phyloP scores from a whole-genome alignment of 2,888 invertebrate species.

The Chydorus sphaericus region DNA sequence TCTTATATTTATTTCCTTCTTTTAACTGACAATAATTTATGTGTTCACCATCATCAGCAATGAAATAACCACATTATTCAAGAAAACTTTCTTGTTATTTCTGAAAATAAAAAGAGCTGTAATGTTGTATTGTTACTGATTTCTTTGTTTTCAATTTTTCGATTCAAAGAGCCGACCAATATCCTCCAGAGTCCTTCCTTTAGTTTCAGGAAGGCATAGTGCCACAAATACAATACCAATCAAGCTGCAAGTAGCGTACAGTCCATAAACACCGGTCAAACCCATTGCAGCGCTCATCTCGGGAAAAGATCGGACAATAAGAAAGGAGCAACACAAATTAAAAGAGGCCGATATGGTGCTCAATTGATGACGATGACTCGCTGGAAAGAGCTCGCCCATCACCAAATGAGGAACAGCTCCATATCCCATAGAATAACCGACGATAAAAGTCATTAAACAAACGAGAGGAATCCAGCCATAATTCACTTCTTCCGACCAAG shows the following conservation, averaged over 20 bases:
- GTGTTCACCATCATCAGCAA: too few species aligned
- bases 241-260: constrained; percentile 9
- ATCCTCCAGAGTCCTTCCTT: constrained; percentile 15
- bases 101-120: too few species aligned
- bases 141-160: too few species aligned
- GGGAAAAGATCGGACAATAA: constrained; percentile 8
- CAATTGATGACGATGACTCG: constrained; percentile 1
- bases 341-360: constrained; percentile 11
- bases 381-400: constrained; percentile 12
- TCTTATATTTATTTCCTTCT: too few species aligned
- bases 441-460: constrained; percentile 65
- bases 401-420: constrained; percentile 49
- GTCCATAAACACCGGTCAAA: background rate
- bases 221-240: constrained; percentile 9
- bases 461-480: constrained; percentile 63
- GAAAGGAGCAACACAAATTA: constrained; percentile 4
- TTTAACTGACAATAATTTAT: too few species aligned
- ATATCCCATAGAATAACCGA: constrained; percentile 74
- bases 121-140: too few species aligned
- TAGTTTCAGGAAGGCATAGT: constrained; percentile 13
- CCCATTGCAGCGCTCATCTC: background rate
- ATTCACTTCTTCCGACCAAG: too few species aligned
- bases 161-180: constrained; percentile 8
- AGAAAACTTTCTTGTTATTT: too few species aligned
- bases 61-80: too few species aligned